Base-by-base conservation (phyloP, 1,140 invertebrate genomes). In the Papilio dardanus region DNA sequence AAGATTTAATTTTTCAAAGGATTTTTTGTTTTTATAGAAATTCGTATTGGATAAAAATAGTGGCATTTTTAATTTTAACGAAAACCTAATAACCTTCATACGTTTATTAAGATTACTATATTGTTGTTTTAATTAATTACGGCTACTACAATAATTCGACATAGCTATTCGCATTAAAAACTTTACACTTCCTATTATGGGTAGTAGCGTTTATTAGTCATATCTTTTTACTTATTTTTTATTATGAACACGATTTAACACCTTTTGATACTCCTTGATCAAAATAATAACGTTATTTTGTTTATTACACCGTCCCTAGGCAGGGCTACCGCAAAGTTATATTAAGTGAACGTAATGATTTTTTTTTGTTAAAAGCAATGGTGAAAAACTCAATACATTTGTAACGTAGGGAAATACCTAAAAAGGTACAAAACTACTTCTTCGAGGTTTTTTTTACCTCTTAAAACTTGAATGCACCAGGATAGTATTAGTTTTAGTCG, bases 21-120 rank as follows among this genome's bases (percentile, higher is more conserved):
- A 8, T 2, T 42, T 42, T 12, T 42, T 42, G 2, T 10, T 42
- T 3, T 6, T 12, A 42, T 42, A 33, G 33, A 33, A 33, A 33
- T 33, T 33, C 33, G 7, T 42, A 2, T 42, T 2, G 37, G 37
- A 6, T 10, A 42, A 3, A 2, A 42, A 42, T 14, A 4, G 2
- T 42, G 3, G 2, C 37, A n/a, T n/a, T n/a, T n/a, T n/a, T n/a
- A n/a, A n/a, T n/a, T n/a, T n/a, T n/a, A n/a, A n/a, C n/a, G n/a
- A n/a, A n/a, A n/a, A n/a, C n/a, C n/a, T n/a, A n/a, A n/a, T n/a
- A 28, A 62, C 54, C 54, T 62, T 62, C 54, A 62, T 3, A 62
- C 54, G 16, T 12, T 12, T 4, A n/a, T 6, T 50, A 50, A 3
- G 12, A 28, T 12, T 1, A 58, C 19, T 24, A 28, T 58, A 28